Percentiles rank a stretch among this genome's conserved stretches.
These are phyloP conservation scores for Camelus bactrianus DNA, from an alignment of 2,113 vertebrate species.

Conservation along the genomic window DNA sequence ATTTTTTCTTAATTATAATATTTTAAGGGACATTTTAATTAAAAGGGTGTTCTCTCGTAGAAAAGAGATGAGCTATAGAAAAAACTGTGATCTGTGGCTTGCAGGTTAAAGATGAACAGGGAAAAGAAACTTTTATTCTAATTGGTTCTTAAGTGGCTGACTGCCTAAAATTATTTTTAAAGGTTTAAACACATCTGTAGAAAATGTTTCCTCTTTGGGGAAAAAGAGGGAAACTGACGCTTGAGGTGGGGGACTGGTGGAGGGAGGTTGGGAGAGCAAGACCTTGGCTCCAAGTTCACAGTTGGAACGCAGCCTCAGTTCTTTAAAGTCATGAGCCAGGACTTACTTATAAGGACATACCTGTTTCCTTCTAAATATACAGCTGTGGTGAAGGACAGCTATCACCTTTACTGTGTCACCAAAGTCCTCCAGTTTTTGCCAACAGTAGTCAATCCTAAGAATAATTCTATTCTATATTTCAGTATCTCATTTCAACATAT, in stretches of 20 bases:
- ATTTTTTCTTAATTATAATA: background rate
- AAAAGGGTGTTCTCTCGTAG: background rate
- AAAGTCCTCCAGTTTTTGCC: background rate
- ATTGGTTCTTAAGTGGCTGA: background rate
- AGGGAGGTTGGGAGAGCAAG: background rate
- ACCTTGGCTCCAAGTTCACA: background rate
- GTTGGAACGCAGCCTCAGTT: background rate
- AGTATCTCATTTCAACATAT: background rate
- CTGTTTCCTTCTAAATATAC: background rate
- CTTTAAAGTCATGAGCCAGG: background rate
- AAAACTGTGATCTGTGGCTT: background rate
- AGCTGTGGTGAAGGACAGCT: background rate
- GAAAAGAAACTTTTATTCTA: constrained; percentile 2
- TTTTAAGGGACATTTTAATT: constrained; percentile 30
- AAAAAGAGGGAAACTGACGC: background rate
- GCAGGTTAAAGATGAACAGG: background rate
- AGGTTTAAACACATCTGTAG: background rate
- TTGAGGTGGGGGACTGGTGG: too few relatives aligned
- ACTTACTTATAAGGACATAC: background rate
- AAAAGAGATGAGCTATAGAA: background rate
- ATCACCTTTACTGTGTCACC: background rate
- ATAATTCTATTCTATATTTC: background rate
- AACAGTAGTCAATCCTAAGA: background rate
- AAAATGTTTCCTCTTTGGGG: background rate
- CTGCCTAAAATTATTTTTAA: constrained; percentile 17